These are phyloP conservation scores for Rhagophthalmus giganteus DNA, from an alignment of 2,888 invertebrate genomes.

Conservation along the genomic window DNA sequence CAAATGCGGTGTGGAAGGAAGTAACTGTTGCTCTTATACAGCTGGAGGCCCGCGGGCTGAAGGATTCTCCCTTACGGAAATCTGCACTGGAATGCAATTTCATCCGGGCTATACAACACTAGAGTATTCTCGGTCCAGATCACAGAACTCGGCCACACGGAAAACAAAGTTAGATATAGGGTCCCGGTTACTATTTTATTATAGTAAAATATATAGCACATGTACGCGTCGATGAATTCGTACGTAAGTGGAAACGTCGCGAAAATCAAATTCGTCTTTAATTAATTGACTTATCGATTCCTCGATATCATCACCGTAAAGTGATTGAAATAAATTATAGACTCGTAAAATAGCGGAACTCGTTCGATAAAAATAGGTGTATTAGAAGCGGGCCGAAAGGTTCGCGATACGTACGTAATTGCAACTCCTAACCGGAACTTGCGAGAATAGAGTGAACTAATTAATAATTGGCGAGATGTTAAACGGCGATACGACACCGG, in stretches of 20 bases:
- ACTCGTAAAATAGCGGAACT: too few relatives aligned
- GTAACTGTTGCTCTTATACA: slow-evolving; percentile 56
- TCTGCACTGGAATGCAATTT: slow-evolving; percentile 58
- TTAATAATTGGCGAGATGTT: slow-evolving; percentile 40
- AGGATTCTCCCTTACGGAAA: slow-evolving; percentile 55
- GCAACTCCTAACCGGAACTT: slow-evolving; percentile 13
- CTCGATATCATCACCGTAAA: too few relatives aligned
- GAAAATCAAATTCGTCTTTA: too few relatives aligned
- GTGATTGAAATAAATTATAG: too few relatives aligned
- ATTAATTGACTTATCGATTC: too few relatives aligned
- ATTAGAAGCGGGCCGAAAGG: not conserved
- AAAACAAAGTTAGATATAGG: slow-evolving; percentile 57
- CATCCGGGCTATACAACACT: slow-evolving; percentile 54
- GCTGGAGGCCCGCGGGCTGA: slow-evolving; percentile 40
- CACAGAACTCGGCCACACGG: slow-evolving; percentile 55
- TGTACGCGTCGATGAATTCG: slow-evolving; percentile 33
- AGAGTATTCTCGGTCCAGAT: slow-evolving; percentile 53
- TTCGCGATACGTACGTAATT: slow-evolving; percentile 11
- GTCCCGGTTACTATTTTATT: slow-evolving; percentile 56
- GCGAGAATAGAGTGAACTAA: slow-evolving; percentile 33
- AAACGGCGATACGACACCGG: slow-evolving; percentile 27
- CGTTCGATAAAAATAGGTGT: too few relatives aligned
- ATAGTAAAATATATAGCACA: slow-evolving; percentile 43
- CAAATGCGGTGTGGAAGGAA: slow-evolving; percentile 53
- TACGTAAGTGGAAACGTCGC: too few relatives aligned